Conservation (phyloP, 2,888 invertebrate genomes). For the Myopa tessellatipennis region DNA sequence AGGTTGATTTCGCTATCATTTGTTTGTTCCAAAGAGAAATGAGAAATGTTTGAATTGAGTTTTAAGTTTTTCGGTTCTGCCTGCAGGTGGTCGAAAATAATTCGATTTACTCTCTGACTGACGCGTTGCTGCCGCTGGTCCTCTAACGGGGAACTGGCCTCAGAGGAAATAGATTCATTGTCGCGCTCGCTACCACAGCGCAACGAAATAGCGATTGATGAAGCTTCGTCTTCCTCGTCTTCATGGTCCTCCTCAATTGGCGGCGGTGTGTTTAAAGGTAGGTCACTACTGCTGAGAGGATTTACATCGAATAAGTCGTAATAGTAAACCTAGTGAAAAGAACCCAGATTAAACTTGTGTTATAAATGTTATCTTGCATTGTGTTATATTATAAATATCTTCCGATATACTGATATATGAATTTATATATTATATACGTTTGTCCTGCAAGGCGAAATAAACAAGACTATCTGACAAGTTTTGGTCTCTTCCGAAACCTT, state of each 20-base stretch:
- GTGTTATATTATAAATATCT: too few relatives aligned
- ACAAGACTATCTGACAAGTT: too few relatives aligned
- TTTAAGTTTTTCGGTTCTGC: constrained; percentile 54
- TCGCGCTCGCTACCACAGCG: constrained; percentile 62
- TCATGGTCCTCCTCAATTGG: constrained; percentile 43
- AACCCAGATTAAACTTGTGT: not conserved
- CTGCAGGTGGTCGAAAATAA: constrained; percentile 60
- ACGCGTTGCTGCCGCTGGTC: constrained; percentile 51
- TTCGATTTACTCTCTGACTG: constrained; percentile 55
- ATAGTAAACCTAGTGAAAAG: constrained; percentile 67
- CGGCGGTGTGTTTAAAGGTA: constrained; percentile 59
- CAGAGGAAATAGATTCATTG: constrained; percentile 58
- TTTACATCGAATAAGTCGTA: constrained; percentile 65
- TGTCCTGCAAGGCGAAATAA: not conserved
- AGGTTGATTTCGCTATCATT: constrained; percentile 58
- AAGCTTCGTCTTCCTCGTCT: constrained; percentile 47
- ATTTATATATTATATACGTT: not conserved
- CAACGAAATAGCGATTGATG: constrained; percentile 57
- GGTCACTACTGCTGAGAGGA: constrained; percentile 55
- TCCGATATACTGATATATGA: not conserved
- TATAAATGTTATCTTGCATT: too few relatives aligned
- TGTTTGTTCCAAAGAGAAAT: constrained; percentile 44
- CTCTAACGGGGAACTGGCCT: constrained; percentile 44
- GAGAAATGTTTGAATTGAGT: constrained; percentile 57
- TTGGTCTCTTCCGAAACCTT: not conserved